Base-by-base conservation (phyloP, 2,113 vertebrate genomes). In the Rhinolophus ferrumequinum region DNA sequence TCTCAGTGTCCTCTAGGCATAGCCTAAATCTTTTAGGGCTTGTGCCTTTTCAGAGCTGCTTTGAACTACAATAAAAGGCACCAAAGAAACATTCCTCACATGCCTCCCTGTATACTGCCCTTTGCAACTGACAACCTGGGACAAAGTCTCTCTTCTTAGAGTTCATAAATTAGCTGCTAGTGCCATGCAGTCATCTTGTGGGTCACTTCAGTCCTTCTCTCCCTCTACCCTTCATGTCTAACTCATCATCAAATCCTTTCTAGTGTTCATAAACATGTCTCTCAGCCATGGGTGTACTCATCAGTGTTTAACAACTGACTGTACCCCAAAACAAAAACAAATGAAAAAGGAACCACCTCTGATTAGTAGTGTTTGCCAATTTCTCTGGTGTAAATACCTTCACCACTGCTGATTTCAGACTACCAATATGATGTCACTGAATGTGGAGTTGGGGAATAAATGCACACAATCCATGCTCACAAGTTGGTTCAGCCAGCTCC, bases 21-120 rank as follows among this genome's bases (percentile, higher is more conserved):
- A 83, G n/a, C 30, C 66, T 79, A 95, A 97, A 97, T 85, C 76
- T 95, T 91, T 84, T 60, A 85, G 56, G 73, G 16, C 58, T n/a
- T 70, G 6, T 90, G 44, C 33, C 66, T 96, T 38, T 80, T 81
- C 76, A 73, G 47, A 72, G 16, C 26, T 85, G 44, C 13, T 97
- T 93, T 96, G 47, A 81, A 84, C 28, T 79, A 5, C 52, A 69
- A 72, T 44, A 73, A 86, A 93, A 72, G 50, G 15, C 18, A 90
- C 67, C 52, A 35, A n/a, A 85, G 44, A 70, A 87, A 73, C 88
- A 83, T 41, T 88, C 54, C 30, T 94, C n/a, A 76, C 64, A 64
- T 47, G 47, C 35, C 44, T 75, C 76, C 76, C 35, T 87, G 28
- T 30, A 88, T 6, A 30, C 14, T 70, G 33, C 5, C 13, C 26